Evolutionary conservation across 2,113 vertebrate species (phyloP), one percentile per base, ranked within the genome.

Genomic region (Todiramphus saurophagus): DNA sequence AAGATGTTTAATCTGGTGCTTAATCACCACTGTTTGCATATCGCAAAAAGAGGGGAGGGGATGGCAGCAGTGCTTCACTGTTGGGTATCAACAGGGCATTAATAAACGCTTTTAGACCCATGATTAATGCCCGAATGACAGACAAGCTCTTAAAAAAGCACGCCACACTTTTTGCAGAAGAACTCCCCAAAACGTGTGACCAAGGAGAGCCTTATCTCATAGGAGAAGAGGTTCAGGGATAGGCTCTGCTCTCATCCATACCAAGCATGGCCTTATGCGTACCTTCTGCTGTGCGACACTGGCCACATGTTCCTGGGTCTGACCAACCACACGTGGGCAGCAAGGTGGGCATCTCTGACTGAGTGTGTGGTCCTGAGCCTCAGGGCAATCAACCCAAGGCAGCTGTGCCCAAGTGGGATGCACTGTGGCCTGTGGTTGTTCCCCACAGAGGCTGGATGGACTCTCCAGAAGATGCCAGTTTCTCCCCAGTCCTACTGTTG

Each of bases 1-100:
- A 98, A 97, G 96, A 98, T 98, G 98, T 98, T 99, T 99, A 99
- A 99, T 99, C 98, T 98, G 98, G 98, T 96, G 98, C 98, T 99
- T 99, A 99, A 99, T 99, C 99, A 99, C 98, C 98, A 98, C 97
- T 98, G 98, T 98, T 99, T 98, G 98, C 98, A 98, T 98, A 98
- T 97, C 87, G 90, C 94, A 92, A 96, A 97, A 90, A 13, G 93
- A 75, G 77, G 89, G 90, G 83, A 83, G 96, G 23, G 24, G 50
- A 17, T 18, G 50, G 96, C 96, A 98, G 97, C 94, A 97, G 94
- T 90, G 94, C 95, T 97, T 97, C 96, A 56, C 95, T 89, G 95
- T 90, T 97, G 86, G 90, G 96, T 93, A 94, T 96, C 97, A 98
- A 98, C 95, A 97, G 95, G 97, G 83, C 97, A 97, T 98, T 98